Base-by-base conservation (phyloP, 2,113 vertebrate genomes). In the Bagarius yarrelli region DNA sequence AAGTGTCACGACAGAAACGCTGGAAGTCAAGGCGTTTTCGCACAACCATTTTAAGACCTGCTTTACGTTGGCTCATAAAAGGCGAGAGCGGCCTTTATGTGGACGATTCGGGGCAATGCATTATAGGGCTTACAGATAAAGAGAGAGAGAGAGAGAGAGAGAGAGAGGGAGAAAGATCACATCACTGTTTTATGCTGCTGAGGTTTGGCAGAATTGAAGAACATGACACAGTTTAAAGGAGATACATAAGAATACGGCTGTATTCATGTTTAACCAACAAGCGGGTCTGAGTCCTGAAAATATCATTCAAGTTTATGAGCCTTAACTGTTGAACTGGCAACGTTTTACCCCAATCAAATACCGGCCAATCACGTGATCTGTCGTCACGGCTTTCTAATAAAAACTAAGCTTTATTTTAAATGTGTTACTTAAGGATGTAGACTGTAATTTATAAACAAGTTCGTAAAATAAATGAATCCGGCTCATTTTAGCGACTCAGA, bases 1-100 rank as follows among this genome's bases (percentile, higher is more conserved):
- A 85, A 87, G 83, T 87, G 85, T 87, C 85, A 87, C 61, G 56
- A 67, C 75, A 82, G 73, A 83, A 84, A 78, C 70, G 78, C 59
- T 21, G 80, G 80, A 83, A 82, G 78, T 66, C 56, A 55, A 83
- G 72, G 63, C 50, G 32, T 79, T 79, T 84, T 83, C 55, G 71
- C 30, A 18, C 55, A 52, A 66, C 72, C 79, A 23, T 85, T 85
- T 64, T 64, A 83, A 85, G 81, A 71, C 55, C 12, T 70, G 81
- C 44, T 67, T 83, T 32, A 78, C 67, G 75, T 57, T 75, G 80
- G 80, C 83, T 75, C 81, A 79, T 78, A 81, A 87, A 83, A 70
- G 64, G 66, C 59, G 72, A 78, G 61, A 72, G 61, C 32, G 52
- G 77, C 78, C 83, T 83, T 87, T 81, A 80, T 82, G 75, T 55